Evolutionary conservation across 2,888 invertebrate genomes (phyloP).

Genomic region (Xylota segnis): DNA sequence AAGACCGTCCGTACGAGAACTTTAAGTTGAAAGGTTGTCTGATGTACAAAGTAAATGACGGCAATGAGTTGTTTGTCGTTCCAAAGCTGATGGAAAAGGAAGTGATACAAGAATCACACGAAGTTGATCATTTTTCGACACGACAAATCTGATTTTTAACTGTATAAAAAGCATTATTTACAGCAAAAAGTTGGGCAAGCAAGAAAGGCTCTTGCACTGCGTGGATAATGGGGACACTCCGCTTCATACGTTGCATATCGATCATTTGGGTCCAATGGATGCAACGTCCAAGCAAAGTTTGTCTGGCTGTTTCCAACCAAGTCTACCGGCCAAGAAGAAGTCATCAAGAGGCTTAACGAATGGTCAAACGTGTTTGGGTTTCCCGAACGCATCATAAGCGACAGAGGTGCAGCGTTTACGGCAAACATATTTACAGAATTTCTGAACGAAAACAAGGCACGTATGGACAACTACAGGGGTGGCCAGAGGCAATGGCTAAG

Average conservation of each 20-base stretch:
- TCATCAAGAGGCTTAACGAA: not conserved
- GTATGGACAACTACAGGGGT: too few relatives aligned
- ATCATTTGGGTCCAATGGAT: not conserved
- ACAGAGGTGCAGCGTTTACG: not conserved
- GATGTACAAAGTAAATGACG: not conserved
- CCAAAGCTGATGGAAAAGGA: not conserved
- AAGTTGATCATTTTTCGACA: constrained; percentile 5
- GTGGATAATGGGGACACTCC: not conserved
- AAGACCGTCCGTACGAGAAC: constrained; percentile 49
- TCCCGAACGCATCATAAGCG: not conserved
- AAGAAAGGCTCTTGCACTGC: too few relatives aligned
- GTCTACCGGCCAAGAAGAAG: too few relatives aligned
- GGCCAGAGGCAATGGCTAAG: too few relatives aligned
- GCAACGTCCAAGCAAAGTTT: not conserved
- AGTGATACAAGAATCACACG: constrained; percentile 5
- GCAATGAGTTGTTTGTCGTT: constrained; percentile 9
- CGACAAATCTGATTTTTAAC: not conserved
- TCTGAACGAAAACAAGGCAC: too few relatives aligned
- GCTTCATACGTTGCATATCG: not conserved
- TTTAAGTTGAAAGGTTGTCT: constrained; percentile 23
- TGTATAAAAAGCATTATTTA: too few relatives aligned
- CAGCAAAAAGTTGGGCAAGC: too few relatives aligned
- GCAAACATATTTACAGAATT: too few relatives aligned
- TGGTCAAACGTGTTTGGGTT: constrained; percentile 1
- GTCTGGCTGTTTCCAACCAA: too few relatives aligned